phyloP scores from a whole-genome alignment of 2,797 vertebrate species.

The Garrulus glandarius region DNA sequence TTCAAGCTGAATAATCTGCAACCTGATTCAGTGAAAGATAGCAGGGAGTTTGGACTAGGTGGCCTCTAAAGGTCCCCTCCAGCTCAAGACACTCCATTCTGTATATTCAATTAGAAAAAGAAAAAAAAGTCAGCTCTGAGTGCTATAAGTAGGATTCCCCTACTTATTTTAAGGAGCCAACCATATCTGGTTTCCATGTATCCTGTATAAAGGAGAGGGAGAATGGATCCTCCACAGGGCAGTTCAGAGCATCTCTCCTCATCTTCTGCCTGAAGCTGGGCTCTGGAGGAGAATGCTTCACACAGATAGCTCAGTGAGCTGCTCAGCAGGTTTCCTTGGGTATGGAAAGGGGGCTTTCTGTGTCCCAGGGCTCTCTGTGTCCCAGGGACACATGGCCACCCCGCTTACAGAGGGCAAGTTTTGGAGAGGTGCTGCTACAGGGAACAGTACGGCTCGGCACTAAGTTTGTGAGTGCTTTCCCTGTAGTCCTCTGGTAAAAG shows the following conservation, averaged over 20 bases:
- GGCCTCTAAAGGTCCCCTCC: background rate
- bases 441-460: background rate
- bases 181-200: background rate
- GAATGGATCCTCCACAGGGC: background rate
- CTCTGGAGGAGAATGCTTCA: background rate
- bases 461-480: slow-evolving; percentile 3
- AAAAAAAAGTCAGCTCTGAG: background rate
- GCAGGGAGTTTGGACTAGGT: background rate
- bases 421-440: slow-evolving; percentile 32
- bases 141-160: background rate
- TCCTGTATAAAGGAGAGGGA: background rate
- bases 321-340: background rate
- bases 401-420: background rate
- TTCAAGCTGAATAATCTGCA: background rate
- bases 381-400: background rate
- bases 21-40: background rate
- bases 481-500: slow-evolving; percentile 47
- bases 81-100: background rate
- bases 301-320: background rate
- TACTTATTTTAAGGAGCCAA: background rate
- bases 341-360: background rate
- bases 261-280: background rate
- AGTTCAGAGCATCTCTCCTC: background rate
- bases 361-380: background rate
- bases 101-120: background rate